These are phyloP conservation scores for Cheumatopsyche charites DNA, from an alignment of 1,140 invertebrate species.

Conservation along the genomic window DNA sequence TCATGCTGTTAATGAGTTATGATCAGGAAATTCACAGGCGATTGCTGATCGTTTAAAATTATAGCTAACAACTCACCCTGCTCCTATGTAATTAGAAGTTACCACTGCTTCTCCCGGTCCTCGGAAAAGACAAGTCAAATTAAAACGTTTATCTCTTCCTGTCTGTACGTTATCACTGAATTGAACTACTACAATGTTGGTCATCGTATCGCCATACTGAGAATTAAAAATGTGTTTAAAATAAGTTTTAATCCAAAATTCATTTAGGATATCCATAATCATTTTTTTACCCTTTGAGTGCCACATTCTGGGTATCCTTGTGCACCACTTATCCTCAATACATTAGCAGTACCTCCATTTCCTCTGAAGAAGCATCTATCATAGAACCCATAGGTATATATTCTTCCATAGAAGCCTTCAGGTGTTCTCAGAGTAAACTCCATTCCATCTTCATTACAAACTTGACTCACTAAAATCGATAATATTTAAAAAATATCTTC, in stretches of 20 bases:
- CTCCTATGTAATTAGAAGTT: constrained; percentile 90
- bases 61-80: constrained; percentile 70
- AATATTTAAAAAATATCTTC: background rate
- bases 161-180: constrained; percentile 94
- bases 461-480: constrained; percentile 75
- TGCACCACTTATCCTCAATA: constrained; percentile 82
- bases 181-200: constrained; percentile 92
- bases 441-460: constrained; percentile 92
- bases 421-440: constrained; percentile 87
- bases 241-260: background rate
- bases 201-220: constrained; percentile 89
- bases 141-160: constrained; percentile 87
- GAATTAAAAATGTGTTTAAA: constrained; percentile 16
- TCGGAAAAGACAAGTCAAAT: constrained; percentile 87
- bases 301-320: constrained; percentile 92
- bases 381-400: constrained; percentile 91
- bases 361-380: constrained; percentile 90
- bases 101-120: constrained; percentile 91
- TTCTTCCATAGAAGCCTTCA: constrained; percentile 86
- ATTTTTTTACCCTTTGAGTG: constrained; percentile 70
- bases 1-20: constrained; percentile 31
- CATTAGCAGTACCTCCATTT: constrained; percentile 82
- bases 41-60: background rate
- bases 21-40: background rate
- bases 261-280: constrained; percentile 9